A percentile compares a stretch with the other conserved stretches of the same genome.
These are phyloP conservation scores for Pyrocephalus nanus DNA, from an alignment of 2,797 vertebrate species.

Conservation along the genomic window DNA sequence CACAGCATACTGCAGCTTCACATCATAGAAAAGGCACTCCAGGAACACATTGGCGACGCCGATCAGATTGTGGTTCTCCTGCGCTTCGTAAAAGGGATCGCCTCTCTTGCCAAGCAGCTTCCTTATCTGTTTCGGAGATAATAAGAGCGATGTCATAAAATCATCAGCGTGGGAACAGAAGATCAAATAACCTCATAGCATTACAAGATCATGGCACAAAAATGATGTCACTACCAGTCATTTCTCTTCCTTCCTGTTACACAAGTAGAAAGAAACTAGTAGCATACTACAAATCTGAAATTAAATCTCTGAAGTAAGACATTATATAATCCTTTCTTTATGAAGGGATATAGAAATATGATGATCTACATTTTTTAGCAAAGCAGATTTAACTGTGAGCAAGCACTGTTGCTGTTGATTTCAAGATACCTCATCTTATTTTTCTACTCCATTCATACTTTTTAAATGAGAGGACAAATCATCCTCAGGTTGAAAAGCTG, in stretches of 20 bases:
- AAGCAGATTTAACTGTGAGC: background rate
- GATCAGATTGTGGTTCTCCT: constrained; percentile 97
- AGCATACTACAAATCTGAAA: background rate
- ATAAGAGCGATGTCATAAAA: background rate
- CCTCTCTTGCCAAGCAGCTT: constrained; percentile 82
- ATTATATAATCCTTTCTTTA: background rate
- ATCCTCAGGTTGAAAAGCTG: background rate
- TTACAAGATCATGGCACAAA: background rate
- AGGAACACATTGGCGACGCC: constrained; percentile 97
- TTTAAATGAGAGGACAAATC: background rate
- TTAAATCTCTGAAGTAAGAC: background rate
- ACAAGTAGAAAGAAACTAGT: background rate
- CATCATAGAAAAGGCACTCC: constrained; percentile 94
- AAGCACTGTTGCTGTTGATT: background rate
- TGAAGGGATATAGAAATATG: background rate
- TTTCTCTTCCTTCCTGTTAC: background rate
- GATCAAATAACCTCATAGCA: background rate
- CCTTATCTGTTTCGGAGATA: constrained; percentile 73
- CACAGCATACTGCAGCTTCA: constrained; percentile 94
- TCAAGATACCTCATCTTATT: background rate
- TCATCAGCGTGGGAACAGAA: rapidly evolving
- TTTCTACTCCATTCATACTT: background rate
- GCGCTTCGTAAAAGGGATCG: constrained; percentile 95
- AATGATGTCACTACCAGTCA: background rate
- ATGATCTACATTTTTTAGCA: background rate